A percentile compares a stretch with the other conserved stretches of the same genome.
phyloP scores from a whole-genome alignment of 2,113 vertebrate species.

The Etheostoma spectabile region DNA sequence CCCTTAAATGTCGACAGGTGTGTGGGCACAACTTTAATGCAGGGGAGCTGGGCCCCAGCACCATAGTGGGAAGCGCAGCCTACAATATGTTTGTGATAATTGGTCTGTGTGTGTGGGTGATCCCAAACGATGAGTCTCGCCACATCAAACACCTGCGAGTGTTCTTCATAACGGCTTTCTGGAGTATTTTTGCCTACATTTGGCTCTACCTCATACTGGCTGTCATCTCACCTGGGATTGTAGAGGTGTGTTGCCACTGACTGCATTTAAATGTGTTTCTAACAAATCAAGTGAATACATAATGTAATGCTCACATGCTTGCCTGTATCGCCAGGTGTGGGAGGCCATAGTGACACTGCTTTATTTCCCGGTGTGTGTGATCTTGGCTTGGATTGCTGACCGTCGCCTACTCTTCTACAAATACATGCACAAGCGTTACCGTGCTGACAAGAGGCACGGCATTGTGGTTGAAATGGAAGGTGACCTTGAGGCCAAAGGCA shows the following conservation, averaged over 20 bases:
- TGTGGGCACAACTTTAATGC: conserved; percentile 94
- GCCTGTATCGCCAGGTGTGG: conserved; percentile 85
- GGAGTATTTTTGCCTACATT: conserved; percentile 98
- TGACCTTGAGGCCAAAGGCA: conserved; percentile 86
- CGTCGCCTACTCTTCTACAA: conserved; percentile 95
- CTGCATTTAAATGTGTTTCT: not conserved
- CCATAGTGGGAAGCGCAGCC: conserved; percentile 95
- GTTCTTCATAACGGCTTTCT: conserved; percentile 94
- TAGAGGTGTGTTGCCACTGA: conserved; percentile 81
- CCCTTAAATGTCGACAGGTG: conserved; percentile 76
- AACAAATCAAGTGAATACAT: not conserved
- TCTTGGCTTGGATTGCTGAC: conserved; percentile 96
- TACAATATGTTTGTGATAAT: conserved; percentile 99
- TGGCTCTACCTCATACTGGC: conserved; percentile 97
- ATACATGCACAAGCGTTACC: conserved; percentile 93
- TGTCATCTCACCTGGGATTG: conserved; percentile 92
- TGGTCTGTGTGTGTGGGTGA: conserved; percentile 90
- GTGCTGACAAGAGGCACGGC: conserved; percentile 91
- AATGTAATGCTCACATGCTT: not conserved
- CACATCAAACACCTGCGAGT: conserved; percentile 94
- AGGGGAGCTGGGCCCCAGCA: conserved; percentile 91
- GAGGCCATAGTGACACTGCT: conserved; percentile 92
- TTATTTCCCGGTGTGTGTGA: conserved; percentile 94
- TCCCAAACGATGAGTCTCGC: conserved; percentile 90
- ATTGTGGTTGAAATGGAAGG: conserved; percentile 95